Evolutionary conservation across 2,797 vertebrate genomes (phyloP), one percentile per base, ranked within the genome.

Genomic region (Coccyzus lansbergi): DNA sequence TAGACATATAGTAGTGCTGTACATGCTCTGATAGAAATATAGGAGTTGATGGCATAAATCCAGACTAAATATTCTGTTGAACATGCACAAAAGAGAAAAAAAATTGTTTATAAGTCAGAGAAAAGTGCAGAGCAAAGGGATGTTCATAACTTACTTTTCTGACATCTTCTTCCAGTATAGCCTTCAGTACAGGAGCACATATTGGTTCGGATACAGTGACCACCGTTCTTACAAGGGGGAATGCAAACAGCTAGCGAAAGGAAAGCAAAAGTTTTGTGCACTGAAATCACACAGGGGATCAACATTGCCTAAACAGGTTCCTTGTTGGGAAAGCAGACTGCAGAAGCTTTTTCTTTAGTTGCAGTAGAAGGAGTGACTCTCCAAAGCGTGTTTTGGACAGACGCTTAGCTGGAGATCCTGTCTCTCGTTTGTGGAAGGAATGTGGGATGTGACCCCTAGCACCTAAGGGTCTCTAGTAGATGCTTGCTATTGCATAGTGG

Each of bases 171-270:
- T 34, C 98, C 98, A 2, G 97, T 96, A 97, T 98, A 98, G 78
- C 99, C 99, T 80, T 98, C 96, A 5, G 95, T 95, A 67, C 99
- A 99, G 95, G 98, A 97, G 17, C 99, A 99, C 21, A 99, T 91
- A 0, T 98, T 98, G 97, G 98, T 98, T 89, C 98, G 98, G 97
- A 98, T 96, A 17, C 98, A 99, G 83, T 95, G 98, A 16, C 98
- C 99, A n/a, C 98, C 98, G 1, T 99, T 99, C 97, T 99, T 99
- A 96, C 99, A 99, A 10, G 98, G 98, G n/a, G 98, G 99, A 26
- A 95, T 98, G 97, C 99, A 99, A n/a, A 99, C 94, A 81, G 99
- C 99, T 99, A 62, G 97, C 17, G 76, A 38, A 60, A 63, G 76
- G 48, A 88, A 78, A 56, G 24, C 44, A 68, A 25, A 69, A 12